phyloP scores from a whole-genome alignment of 2,888 invertebrate species.

The Oxytorus armatus region DNA sequence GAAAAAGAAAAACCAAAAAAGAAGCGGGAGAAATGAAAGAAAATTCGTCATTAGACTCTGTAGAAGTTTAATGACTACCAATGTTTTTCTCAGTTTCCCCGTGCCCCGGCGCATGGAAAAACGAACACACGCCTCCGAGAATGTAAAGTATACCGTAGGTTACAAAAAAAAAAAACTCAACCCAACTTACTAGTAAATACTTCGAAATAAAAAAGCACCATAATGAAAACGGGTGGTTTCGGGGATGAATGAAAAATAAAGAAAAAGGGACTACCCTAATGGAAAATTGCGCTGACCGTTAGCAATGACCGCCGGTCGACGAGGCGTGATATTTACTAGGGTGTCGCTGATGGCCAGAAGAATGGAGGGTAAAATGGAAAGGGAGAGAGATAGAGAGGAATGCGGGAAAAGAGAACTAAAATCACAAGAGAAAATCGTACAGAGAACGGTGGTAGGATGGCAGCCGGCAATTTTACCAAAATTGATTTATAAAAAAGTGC shows the following conservation, averaged over 20 bases:
- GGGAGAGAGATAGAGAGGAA: neutral
- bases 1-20: too few species aligned
- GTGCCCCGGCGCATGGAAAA: too few species aligned
- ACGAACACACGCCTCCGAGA: too few species aligned
- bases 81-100: too few species aligned
- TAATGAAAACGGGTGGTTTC: too few species aligned
- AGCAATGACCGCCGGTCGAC: constrained; percentile 1
- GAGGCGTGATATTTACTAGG: constrained; percentile 43
- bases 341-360: constrained; percentile 7
- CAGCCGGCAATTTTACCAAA: constrained; percentile 66
- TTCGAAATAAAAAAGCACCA: too few species aligned
- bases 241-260: too few species aligned
- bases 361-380: neutral
- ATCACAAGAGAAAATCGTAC: constrained; percentile 35
- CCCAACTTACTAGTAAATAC: too few species aligned
- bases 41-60: too few species aligned
- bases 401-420: constrained; percentile 47
- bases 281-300: constrained; percentile 49
- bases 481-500: constrained; percentile 74
- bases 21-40: too few species aligned
- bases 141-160: too few species aligned
- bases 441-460: constrained; percentile 27
- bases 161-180: constrained; percentile 2
- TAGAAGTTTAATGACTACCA: too few species aligned
- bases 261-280: constrained; percentile 26